Evolutionary conservation across 2,797 vertebrate genomes (phyloP), one percentile per base, ranked within the genome.

Genomic region (Thamnophis elegans): DNA sequence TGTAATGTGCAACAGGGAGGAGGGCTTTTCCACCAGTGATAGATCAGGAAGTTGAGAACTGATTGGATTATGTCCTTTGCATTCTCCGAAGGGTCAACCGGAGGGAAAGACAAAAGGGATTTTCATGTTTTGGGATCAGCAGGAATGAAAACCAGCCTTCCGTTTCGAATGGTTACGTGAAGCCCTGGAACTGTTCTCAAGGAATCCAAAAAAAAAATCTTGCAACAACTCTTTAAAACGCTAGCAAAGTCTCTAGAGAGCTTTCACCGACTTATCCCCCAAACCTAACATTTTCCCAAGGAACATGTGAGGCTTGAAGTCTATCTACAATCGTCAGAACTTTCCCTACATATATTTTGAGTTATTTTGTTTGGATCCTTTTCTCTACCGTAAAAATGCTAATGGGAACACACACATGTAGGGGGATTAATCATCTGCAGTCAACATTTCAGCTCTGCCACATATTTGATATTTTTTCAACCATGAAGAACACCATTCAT

Each of bases 401-500:
- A 59, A 96, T 85, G 1, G 94, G 91, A 92, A 93, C 91, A 82
- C 55, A 60, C 87, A 26, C 58, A 60, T 14, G 55, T 36, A 36
- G 56, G n/a, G 62, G 87, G 88, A 55, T 88, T 12, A 0, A 90
- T 91, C 92, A 95, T 95, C 97, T 82, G 26, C 95, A 97, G 92
- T 96, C 96, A 95, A 95, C 96, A 94, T 95, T 95, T 95, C 95
- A 59, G 93, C 97, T 91, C 95, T 94, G 95, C 94, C 94, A 94
- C 94, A 92, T 92, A 94, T 95, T 94, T 91, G 94, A 93, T 92
- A 95, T 95, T 96, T 95, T 94, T 73, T 91, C 12, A 94, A 94
- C 97, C 97, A 94, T 97, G 97, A 97, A 97, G 97, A 98, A 96
- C 96, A 97, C 98, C 98, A 98, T 98, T 96, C 97, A 97, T 97